These are phyloP conservation scores for Danaus chrysippus DNA, from an alignment of 2,888 invertebrate species.

Conservation along the genomic window DNA sequence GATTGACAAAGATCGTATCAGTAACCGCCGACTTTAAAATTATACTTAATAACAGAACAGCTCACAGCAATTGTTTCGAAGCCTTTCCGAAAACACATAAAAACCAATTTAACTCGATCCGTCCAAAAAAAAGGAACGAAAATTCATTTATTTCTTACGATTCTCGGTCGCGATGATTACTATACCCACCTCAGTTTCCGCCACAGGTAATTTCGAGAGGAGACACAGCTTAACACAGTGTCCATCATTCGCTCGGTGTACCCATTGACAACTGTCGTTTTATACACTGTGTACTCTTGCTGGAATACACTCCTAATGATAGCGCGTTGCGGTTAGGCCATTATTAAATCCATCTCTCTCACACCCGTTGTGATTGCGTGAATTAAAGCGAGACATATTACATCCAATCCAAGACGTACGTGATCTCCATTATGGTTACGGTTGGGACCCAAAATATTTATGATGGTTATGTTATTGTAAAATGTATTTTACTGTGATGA, in stretches of 20 bases:
- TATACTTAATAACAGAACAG: slow-evolving; percentile 47
- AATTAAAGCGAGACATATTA: slow-evolving; percentile 62
- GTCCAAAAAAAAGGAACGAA: slow-evolving; percentile 46
- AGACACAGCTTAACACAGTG: slow-evolving; percentile 25
- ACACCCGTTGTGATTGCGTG: slow-evolving; percentile 46
- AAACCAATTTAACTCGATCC: slow-evolving; percentile 56
- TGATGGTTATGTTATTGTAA: slow-evolving; percentile 24
- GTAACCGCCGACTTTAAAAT: slow-evolving; percentile 45
- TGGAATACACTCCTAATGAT: slow-evolving; percentile 69
- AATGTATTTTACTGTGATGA: slow-evolving; percentile 24
- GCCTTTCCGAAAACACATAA: slow-evolving; percentile 62
- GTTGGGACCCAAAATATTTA: slow-evolving; percentile 28
- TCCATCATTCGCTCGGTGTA: slow-evolving; percentile 21
- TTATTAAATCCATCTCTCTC: slow-evolving; percentile 70
- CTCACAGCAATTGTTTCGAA: slow-evolving; percentile 44
- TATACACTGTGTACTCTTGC: slow-evolving; percentile 40
- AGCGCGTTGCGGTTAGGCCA: slow-evolving; percentile 69
- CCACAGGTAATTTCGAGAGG: slow-evolving; percentile 34
- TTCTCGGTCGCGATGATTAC: slow-evolving; percentile 62
- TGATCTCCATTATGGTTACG: slow-evolving; percentile 73
- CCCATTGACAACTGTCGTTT: slow-evolving; percentile 34
- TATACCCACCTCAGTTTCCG: slow-evolving; percentile 54
- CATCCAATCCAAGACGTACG: slow-evolving; percentile 65
- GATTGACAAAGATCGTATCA: slow-evolving; percentile 46
- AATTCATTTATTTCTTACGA: slow-evolving; percentile 71